phyloP scores from a whole-genome alignment of 2,888 invertebrate genomes.

The Lepidochrysops patricia region DNA sequence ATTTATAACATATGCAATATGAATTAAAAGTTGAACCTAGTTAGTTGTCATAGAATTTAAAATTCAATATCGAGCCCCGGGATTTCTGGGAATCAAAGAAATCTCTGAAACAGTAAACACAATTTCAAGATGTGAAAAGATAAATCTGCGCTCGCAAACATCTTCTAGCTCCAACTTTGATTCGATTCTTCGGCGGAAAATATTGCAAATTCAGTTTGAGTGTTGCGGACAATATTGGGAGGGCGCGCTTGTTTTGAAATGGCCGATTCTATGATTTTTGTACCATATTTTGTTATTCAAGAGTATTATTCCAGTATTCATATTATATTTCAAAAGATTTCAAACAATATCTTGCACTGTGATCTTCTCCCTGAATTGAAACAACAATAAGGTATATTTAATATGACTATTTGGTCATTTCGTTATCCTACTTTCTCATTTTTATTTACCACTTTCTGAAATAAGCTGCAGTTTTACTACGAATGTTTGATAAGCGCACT shows the following conservation, averaged over 20 bases:
- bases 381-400: too few relatives aligned
- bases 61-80: constrained; percentile 49
- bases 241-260: constrained; percentile 1
- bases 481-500: too few relatives aligned
- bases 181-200: constrained; percentile 55
- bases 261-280: neutral
- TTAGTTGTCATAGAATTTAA: constrained; percentile 16
- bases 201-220: constrained; percentile 46
- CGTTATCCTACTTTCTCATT: too few relatives aligned
- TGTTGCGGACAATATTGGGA: constrained; percentile 15
- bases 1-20: neutral
- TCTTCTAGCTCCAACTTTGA: constrained; percentile 49
- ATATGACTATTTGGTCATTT: too few relatives aligned
- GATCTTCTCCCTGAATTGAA: too few relatives aligned
- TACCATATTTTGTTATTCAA: neutral
- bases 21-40: neutral
- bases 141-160: constrained; percentile 50
- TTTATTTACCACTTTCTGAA: too few relatives aligned
- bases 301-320: neutral
- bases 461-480: too few relatives aligned
- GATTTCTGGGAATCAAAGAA: constrained; percentile 38
- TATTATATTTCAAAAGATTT: too few relatives aligned
- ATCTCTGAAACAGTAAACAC: constrained; percentile 57
- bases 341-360: too few relatives aligned
- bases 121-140: constrained; percentile 49